Conservation (phyloP, 2,113 vertebrate genomes). For the Zapornia atra region DNA sequence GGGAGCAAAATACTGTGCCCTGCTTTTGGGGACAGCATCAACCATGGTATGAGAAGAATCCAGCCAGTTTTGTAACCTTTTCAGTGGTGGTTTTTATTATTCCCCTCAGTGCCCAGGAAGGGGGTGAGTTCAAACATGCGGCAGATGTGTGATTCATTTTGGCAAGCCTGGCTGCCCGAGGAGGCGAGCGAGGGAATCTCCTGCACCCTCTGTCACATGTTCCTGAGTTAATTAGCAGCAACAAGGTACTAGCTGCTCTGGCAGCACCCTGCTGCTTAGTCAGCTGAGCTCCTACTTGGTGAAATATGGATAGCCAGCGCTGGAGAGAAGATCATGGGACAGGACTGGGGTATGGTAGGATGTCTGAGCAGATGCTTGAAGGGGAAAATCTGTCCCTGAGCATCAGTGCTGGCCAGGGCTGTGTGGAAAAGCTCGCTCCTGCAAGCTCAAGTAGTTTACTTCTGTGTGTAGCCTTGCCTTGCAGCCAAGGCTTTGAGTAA, state of each 20-base stretch:
- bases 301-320: neutral
- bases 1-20: neutral
- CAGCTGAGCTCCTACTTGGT: neutral
- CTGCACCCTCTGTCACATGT: neutral
- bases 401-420: neutral
- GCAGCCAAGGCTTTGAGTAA: neutral
- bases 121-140: neutral
- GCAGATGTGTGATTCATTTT: neutral
- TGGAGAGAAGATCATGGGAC: neutral
- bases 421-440: neutral
- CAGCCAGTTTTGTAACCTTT: neutral
- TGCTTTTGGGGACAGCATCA: neutral
- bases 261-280: neutral
- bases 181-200: neutral
- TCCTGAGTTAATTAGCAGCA: neutral
- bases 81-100: neutral
- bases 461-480: neutral
- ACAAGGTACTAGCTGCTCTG: neutral
- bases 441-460: neutral
- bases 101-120: neutral
- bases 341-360: neutral
- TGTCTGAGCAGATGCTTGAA: neutral
- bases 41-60: neutral
- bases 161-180: neutral
- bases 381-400: neutral